Evolutionary conservation across 2,888 invertebrate genomes (phyloP), one percentile per base, ranked within the genome.

Genomic region (Smittia aterrima): DNA sequence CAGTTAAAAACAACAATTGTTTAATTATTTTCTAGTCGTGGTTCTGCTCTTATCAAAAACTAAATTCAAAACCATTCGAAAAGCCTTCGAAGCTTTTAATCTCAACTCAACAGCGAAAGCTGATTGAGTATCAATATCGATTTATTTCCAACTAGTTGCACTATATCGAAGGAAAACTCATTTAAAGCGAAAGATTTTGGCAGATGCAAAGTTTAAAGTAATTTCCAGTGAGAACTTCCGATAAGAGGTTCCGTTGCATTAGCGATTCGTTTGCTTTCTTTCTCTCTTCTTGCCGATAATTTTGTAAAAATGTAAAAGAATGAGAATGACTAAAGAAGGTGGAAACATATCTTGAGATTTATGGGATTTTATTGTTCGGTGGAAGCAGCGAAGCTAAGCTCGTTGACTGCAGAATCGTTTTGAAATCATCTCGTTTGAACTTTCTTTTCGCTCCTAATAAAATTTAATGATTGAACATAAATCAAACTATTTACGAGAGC

Each of bases 321-420:
- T 16, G 47, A 47, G 47, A 47, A 47, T 16, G 47, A 47, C 47
- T 47, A 47, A 47, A 16, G 47, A 47, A 47, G 47, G 47, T 47
- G 47, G 47, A 47, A 47, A 47, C 32, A 47, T 47, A 47, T 47
- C 47, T n/a, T 2, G 16, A 47, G 47, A 47, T 47, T 47, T 47
- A 47, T 47, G 47, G 47, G 47, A 47, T 47, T 47, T 47, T 47
- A 47, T 47, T 47, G 47, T 47, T 47, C 47, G n/a, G n/a, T 47
- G 16, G 47, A 47, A 47, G 16, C 9, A 4, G 38, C 47, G 47
- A 2, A 47, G 47, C 47, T 47, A 6, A 47, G 16, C n/a, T 47
- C 16, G 47, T n/a, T 11, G n/a, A 38, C 4, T 38, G 38, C 38
- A 38, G 38, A n/a, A 47, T 47, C 47, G 47, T 47, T 47, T 47